Evolutionary conservation across 2,888 invertebrate species (phyloP), one percentile per base, ranked within the genome.

Genomic region (Orthosia cruda): DNA sequence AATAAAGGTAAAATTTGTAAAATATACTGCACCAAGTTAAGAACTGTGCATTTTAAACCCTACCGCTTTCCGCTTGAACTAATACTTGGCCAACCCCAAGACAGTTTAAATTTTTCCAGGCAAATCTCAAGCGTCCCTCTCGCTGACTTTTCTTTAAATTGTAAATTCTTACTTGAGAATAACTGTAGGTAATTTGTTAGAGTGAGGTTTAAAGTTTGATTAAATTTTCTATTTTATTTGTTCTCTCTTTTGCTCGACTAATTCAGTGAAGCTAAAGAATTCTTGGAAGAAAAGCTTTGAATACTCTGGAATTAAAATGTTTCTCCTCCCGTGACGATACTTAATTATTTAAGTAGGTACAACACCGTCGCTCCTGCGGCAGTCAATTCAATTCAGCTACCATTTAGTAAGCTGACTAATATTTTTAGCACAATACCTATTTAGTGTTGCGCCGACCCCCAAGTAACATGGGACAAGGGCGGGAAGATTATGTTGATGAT

Each of bases 21-120:
- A 63, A 70, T 54, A 57, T 23, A 61, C 32, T 68, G 72, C 61
- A 62, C 26, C 47, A 47, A 55, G n/a, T 23, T 40, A 47, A 55
- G 26, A 57, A 45, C n/a, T 20, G 66, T 58, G 81, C 45, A 62
- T 81, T 70, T 71, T 18, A 62, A 55, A 23, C 26, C 65, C 47
- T 47, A 57, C 47, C 57, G 12, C 63, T 67, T 70, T 80, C 13
- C 49, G 47, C 47, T 62, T 58, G 26, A 80, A 80, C 69, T 49
- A 65, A 69, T 73, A 68, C 81, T 68, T 47, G 52, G 59, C 61
- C n/a, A 47, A 18, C 20, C 32, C 45, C 50, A 20, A 68, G 75
- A 81, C 68, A 71, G 68, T 81, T 81, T 74, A 57, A n/a, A 75
- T 84, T 81, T 66, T 71, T 85, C 59, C 64, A 3, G n/a, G 4